A percentile compares a stretch with the other conserved stretches of the same genome.
Evolutionary conservation across 2,797 vertebrate genomes (phyloP).

Genomic region (Prunella strophiata): DNA sequence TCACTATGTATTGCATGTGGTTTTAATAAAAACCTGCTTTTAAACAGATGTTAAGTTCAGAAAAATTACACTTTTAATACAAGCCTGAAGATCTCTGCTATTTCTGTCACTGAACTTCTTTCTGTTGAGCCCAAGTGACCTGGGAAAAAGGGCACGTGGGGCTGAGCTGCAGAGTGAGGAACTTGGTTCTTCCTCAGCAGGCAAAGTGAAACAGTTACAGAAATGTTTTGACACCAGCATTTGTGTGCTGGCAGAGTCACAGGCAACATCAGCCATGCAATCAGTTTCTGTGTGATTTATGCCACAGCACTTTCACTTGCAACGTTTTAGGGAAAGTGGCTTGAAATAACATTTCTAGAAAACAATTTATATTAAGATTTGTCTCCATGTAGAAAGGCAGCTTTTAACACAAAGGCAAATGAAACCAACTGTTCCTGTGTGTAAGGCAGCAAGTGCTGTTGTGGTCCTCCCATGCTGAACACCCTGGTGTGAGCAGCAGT

Average conservation of each 20-base stretch:
- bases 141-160: rapidly evolving
- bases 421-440: background rate
- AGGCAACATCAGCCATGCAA: background rate
- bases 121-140: background rate
- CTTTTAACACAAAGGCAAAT: background rate
- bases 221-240: background rate
- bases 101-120: background rate
- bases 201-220: background rate
- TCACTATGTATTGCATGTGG: background rate
- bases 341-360: background rate
- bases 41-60: background rate
- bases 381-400: background rate
- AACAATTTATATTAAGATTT: background rate
- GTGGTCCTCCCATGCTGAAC: background rate
- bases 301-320: background rate
- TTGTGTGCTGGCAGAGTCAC: background rate
- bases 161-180: background rate
- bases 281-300: background rate
- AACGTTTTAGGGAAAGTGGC: background rate
- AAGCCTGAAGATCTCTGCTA: background rate
- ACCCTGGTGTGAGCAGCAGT: rapidly evolving
- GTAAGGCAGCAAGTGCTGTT: background rate
- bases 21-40: background rate
- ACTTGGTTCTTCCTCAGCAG: background rate
- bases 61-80: background rate